These are phyloP conservation scores for Tribolium freemani DNA, from an alignment of 2,888 invertebrate genomes.

Conservation along the genomic window DNA sequence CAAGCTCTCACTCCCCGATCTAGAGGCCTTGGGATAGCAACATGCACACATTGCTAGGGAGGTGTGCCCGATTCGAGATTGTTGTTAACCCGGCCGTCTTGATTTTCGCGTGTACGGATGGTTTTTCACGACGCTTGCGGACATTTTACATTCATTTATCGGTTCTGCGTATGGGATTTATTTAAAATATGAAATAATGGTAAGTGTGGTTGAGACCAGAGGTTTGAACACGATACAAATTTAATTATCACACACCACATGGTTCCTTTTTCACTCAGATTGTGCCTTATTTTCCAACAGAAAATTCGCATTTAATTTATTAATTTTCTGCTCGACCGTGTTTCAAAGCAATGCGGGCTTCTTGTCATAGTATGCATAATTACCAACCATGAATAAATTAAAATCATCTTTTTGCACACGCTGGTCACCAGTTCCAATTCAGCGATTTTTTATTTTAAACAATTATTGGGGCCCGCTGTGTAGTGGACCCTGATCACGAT, in stretches of 20 bases:
- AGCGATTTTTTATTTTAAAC: no score
- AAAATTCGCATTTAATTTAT: constrained; percentile 19
- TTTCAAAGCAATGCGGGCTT: constrained; percentile 13
- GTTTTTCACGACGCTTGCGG: constrained; percentile 45
- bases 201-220: constrained; percentile 47
- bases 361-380: constrained; percentile 19
- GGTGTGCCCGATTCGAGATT: constrained; percentile 51
- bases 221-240: no score
- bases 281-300: not conserved
- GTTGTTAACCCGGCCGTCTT: constrained; percentile 28
- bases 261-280: not conserved
- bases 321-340: constrained; percentile 3
- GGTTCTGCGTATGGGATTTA: constrained; percentile 58
- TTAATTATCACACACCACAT: not conserved
- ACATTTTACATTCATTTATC: constrained; percentile 58
- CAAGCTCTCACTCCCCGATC: constrained; percentile 22
- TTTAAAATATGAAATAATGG: constrained; percentile 63
- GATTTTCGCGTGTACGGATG: constrained; percentile 39
- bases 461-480: no score
- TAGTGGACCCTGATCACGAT: no score
- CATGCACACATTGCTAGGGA: constrained; percentile 50
- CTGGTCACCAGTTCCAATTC: no score
- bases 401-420: not conserved
- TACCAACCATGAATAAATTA: constrained; percentile 22
- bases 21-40: constrained; percentile 45